Percentiles rank a stretch among this genome's conserved stretches.
Conservation (phyloP, 2,113 vertebrate species). For the Podiceps cristatus region DNA sequence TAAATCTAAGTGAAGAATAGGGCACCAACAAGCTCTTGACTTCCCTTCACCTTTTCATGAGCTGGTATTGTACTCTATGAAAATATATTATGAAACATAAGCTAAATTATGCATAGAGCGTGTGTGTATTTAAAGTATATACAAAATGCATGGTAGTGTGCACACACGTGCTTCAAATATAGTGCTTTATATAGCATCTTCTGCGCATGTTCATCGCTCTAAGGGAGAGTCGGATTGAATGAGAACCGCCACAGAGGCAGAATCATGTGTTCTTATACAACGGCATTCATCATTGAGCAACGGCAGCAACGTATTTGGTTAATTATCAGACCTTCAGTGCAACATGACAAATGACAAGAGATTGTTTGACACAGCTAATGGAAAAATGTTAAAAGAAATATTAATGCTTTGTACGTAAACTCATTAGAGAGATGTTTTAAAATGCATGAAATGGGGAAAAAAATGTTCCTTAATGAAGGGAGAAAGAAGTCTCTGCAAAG, state of each 20-base stretch:
- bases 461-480: not conserved
- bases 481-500: not conserved
- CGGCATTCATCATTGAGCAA: not conserved
- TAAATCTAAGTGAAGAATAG: not conserved
- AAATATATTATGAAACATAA: not conserved
- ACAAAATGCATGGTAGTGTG: not conserved
- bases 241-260: not conserved
- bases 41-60: not conserved
- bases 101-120: not conserved
- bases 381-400: conserved; percentile 22
- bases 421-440: conserved; percentile 23
- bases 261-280: not conserved
- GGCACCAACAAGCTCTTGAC: not conserved
- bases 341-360: not conserved
- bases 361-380: conserved; percentile 25
- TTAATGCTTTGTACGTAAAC: not conserved
- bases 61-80: not conserved
- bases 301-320: not conserved
- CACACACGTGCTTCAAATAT: no score
- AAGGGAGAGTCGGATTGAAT: not conserved
- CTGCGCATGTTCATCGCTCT: accelerated
- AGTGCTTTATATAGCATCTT: not conserved
- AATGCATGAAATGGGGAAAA: not conserved
- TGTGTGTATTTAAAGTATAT: not conserved
- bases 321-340: not conserved